Conservation (phyloP, 2,888 invertebrate species). For the Diarsia brunnea region DNA sequence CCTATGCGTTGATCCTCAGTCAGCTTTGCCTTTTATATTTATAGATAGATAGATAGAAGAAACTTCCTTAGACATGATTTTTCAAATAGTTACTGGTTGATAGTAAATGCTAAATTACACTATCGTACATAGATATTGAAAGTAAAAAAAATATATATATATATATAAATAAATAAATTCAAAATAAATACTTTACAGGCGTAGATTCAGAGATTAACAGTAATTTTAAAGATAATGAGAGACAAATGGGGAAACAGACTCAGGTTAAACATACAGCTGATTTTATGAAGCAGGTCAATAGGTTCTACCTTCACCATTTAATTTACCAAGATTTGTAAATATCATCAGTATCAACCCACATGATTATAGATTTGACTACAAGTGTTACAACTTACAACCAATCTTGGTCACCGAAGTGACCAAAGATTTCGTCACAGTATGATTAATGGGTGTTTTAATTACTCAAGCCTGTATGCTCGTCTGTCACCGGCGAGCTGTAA, state of each 20-base stretch:
- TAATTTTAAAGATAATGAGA: not conserved
- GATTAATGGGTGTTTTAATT: slow-evolving; percentile 60
- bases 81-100: not conserved
- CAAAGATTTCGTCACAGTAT: slow-evolving; percentile 41
- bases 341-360: not conserved
- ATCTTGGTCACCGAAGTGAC: not conserved
- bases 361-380: not conserved
- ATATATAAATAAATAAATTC: too few relatives aligned
- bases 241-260: not conserved
- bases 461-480: slow-evolving; percentile 40
- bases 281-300: not conserved
- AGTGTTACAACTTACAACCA: not conserved
- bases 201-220: not conserved
- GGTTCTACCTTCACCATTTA: not conserved
- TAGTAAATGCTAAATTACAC: not conserved
- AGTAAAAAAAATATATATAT: not conserved
- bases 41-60: too few relatives aligned
- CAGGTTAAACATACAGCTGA: not conserved
- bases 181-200: not conserved
- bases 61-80: not conserved
- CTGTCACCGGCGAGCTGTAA: slow-evolving; percentile 55
- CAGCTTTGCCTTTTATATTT: too few relatives aligned
- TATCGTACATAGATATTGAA: not conserved
- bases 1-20: too few relatives aligned
- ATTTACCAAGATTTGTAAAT: not conserved